phyloP scores from a whole-genome alignment of 2,888 invertebrate genomes.

The Stenotaenia linearis region DNA sequence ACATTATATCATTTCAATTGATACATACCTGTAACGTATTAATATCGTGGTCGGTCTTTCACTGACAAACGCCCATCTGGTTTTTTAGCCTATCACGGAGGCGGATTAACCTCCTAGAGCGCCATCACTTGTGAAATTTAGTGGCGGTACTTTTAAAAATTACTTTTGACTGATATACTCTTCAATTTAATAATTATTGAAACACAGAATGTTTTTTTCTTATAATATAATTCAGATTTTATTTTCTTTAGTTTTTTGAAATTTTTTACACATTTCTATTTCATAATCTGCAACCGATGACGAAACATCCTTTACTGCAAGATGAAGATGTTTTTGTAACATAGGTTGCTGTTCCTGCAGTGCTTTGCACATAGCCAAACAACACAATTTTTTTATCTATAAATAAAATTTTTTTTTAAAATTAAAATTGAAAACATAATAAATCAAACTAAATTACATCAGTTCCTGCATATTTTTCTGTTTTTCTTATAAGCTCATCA shows the following conservation, averaged over 20 bases:
- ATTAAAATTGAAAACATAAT: not conserved
- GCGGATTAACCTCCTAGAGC: no score
- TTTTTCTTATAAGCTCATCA: constrained; percentile 60
- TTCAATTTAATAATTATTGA: no score
- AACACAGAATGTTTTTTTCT: no score
- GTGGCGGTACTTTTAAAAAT: no score
- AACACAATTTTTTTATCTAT: not conserved
- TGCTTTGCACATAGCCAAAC: not conserved
- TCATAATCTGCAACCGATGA: not conserved
- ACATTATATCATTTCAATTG: no score
- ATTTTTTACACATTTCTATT: not conserved
- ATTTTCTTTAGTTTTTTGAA: not conserved
- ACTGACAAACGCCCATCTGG: no score
- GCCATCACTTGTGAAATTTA: no score
- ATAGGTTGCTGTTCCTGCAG: not conserved
- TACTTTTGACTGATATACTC: no score
- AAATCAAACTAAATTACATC: constrained; percentile 53
- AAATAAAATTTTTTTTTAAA: not conserved
- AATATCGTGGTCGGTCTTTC: no score
- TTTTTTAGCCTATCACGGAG: no score
- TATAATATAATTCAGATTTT: no score
- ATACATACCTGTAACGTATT: no score
- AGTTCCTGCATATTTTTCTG: constrained; percentile 86
- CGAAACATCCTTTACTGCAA: not conserved
- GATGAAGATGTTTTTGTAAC: not conserved